phyloP scores from a whole-genome alignment of 2,797 vertebrate genomes.

The Dicrostonyx torquatus region DNA sequence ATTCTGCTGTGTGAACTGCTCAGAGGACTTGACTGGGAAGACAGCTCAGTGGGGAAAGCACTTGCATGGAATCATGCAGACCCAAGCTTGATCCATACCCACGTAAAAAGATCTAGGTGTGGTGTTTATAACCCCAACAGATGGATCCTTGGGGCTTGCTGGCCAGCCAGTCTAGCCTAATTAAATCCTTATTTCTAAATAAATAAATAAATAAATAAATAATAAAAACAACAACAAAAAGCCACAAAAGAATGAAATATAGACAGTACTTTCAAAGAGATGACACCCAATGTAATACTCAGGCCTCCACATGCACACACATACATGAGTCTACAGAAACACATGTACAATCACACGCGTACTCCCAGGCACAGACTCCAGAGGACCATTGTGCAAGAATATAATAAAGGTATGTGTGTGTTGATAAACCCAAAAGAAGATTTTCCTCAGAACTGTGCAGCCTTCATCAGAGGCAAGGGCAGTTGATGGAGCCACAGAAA shows the following conservation, averaged over 20 bases:
- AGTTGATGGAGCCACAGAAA: slow-evolving; percentile 12
- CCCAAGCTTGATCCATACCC: background rate
- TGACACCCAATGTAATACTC: background rate
- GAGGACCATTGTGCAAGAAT: background rate
- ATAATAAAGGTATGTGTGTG: background rate
- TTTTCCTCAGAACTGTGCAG: background rate
- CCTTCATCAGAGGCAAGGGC: background rate
- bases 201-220: background rate
- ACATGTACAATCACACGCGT: background rate
- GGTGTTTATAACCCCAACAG: background rate
- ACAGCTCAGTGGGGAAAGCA: background rate
- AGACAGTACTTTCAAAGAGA: background rate
- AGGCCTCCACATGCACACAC: background rate
- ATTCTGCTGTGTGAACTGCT: background rate
- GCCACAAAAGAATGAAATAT: background rate
- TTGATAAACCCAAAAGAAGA: background rate
- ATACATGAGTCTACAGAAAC: background rate
- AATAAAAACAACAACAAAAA: background rate
- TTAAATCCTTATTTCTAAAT: background rate
- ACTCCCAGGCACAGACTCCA: background rate
- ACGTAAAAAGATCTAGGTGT: background rate
- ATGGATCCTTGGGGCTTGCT: background rate
- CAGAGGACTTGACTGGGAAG: background rate
- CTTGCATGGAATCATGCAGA: background rate
- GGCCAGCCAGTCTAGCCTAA: background rate